These are phyloP conservation scores for Saturnia japonica DNA, from an alignment of 2,888 invertebrate species.

Conservation along the genomic window DNA sequence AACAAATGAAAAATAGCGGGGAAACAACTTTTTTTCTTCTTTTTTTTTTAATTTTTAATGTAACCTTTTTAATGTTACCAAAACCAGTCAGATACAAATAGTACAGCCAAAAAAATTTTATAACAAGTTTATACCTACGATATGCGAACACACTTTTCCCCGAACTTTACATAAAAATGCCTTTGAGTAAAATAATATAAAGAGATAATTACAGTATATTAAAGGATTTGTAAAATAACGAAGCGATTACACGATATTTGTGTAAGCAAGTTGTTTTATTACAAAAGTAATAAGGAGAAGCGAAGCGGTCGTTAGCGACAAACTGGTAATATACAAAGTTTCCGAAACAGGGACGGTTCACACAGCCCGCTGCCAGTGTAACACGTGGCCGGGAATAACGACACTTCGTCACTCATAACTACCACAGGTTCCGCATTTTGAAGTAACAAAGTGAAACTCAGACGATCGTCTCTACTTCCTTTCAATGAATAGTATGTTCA, in stretches of 20 bases:
- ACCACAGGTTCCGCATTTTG: background rate
- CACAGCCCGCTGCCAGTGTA: slow-evolving; percentile 4
- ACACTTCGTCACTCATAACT: slow-evolving; percentile 9
- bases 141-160: too few species aligned
- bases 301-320: slow-evolving; percentile 30
- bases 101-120: too few species aligned
- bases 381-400: slow-evolving; percentile 10
- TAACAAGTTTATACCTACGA: too few species aligned
- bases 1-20: too few species aligned
- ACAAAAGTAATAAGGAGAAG: slow-evolving; percentile 29
- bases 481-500: background rate
- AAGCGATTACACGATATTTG: background rate
- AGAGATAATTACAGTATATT: too few species aligned
- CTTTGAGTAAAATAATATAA: too few species aligned
- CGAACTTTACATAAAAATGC: too few species aligned
- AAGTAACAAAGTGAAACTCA: slow-evolving; percentile 9
- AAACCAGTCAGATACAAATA: too few species aligned
- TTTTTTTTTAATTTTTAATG: too few species aligned
- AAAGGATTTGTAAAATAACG: background rate
- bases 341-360: slow-evolving; percentile 1
- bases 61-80: too few species aligned
- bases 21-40: too few species aligned
- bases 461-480: background rate
- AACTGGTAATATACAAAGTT: slow-evolving; percentile 9
- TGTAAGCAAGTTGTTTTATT: slow-evolving; percentile 21